These are phyloP conservation scores for Tachina lurida DNA, from an alignment of 2,888 invertebrate species.

Conservation along the genomic window DNA sequence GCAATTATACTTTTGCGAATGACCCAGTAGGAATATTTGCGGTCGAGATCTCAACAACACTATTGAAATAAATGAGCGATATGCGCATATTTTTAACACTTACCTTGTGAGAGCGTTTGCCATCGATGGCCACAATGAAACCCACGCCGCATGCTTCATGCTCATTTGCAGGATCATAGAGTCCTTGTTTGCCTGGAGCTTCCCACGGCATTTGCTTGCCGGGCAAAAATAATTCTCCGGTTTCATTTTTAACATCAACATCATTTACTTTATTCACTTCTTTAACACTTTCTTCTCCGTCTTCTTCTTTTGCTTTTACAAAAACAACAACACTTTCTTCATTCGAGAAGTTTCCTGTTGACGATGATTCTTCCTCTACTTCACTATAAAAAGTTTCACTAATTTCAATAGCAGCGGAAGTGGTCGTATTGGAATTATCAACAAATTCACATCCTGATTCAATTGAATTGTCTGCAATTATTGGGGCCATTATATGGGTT, in stretches of 20 bases:
- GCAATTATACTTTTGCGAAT: too few species aligned
- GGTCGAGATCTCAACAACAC: too few species aligned
- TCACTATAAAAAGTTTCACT: constrained; percentile 63
- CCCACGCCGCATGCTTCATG: constrained; percentile 99
- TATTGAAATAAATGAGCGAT: too few species aligned
- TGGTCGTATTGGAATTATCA: constrained; percentile 77
- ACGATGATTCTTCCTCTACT: constrained; percentile 48
- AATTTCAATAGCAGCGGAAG: constrained; percentile 69
- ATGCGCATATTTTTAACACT: constrained; percentile 76
- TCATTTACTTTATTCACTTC: constrained; percentile 54
- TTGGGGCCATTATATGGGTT: constrained; percentile 82
- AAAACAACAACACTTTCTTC: constrained; percentile 67
- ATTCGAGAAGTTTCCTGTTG: constrained; percentile 58
- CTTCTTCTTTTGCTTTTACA: constrained; percentile 39
- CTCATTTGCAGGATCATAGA: constrained; percentile 98
- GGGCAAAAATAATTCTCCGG: constrained; percentile 23
- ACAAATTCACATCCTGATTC: constrained; percentile 82
- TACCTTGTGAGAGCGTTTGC: constrained; percentile 94
- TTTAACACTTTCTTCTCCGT: constrained; percentile 50
- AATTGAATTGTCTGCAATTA: constrained; percentile 80
- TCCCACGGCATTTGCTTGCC: constrained; percentile 88
- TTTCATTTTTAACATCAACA: constrained; percentile 55
- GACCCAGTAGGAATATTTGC: too few species aligned
- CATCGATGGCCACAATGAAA: constrained; percentile 99
- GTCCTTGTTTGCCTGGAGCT: constrained; percentile 93